A percentile compares a stretch with the other conserved stretches of the same genome.
Conservation (phyloP, 2,113 vertebrate genomes). For the Osmerus mordax region DNA sequence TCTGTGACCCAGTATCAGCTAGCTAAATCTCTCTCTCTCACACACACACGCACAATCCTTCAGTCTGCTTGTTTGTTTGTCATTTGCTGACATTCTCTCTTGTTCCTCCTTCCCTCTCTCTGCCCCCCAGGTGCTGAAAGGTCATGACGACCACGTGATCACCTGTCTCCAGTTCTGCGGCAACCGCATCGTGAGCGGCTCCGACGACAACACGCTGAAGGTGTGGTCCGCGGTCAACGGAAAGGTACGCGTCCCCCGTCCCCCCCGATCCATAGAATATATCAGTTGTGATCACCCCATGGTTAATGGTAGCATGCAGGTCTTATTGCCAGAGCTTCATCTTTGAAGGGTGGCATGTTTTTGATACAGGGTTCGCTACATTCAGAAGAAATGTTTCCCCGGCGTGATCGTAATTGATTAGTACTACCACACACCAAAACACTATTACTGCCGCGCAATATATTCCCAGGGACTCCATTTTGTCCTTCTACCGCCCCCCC, state of each 20-base stretch:
- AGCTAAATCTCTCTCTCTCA: conserved; percentile 11
- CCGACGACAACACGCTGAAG: conserved; percentile 97
- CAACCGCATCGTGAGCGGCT: conserved; percentile 96
- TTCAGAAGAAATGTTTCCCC: neutral
- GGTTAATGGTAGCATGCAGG: too few relatives aligned
- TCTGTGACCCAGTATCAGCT: conserved; percentile 29
- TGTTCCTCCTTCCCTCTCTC: neutral
- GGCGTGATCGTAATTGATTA: conserved; percentile 3
- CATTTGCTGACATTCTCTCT: conserved; percentile 9
- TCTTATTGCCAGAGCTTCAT: too few relatives aligned
- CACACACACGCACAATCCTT: conserved; percentile 10
- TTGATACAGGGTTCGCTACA: neutral
- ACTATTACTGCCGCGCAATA: neutral
- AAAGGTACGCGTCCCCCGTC: conserved; percentile 76
- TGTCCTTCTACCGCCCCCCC: neutral
- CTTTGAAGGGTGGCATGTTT: neutral
- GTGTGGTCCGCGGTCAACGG: conserved; percentile 98
- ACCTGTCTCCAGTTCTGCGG: conserved; percentile 98
- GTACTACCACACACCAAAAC: neutral
- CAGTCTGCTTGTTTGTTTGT: neutral
- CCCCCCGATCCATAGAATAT: neutral
- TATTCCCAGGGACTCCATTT: neutral
- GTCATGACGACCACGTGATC: conserved; percentile 97
- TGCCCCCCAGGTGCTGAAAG: conserved; percentile 89
- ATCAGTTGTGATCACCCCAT: too few relatives aligned